phyloP scores from a whole-genome alignment of 2,797 vertebrate genomes.

The Trichosurus vulpecula region DNA sequence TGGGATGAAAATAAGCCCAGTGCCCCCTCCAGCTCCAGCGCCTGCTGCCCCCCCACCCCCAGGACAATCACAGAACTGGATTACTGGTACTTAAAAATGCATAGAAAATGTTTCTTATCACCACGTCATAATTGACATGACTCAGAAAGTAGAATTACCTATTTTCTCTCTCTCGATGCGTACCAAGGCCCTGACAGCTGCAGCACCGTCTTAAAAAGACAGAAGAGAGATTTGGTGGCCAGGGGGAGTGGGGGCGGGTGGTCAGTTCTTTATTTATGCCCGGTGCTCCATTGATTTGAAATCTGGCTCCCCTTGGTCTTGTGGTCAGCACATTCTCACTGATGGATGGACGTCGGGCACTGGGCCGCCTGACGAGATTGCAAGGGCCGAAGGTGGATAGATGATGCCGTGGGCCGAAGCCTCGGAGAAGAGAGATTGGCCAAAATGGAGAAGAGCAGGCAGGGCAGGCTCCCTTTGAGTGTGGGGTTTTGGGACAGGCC shows the following conservation, averaged over 20 bases:
- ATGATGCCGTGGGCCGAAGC: conserved; percentile 83
- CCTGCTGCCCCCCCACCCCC: conserved; percentile 67
- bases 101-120: conserved; percentile 86
- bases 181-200: conserved; percentile 80
- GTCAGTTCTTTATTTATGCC: conserved; percentile 86
- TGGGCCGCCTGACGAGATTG: conserved; percentile 83
- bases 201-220: conserved; percentile 74
- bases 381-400: conserved; percentile 85
- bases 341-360: conserved; percentile 87
- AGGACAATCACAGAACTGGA: conserved; percentile 81
- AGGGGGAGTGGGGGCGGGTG: conserved; percentile 44
- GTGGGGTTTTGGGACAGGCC: background rate
- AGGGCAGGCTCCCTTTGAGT: background rate
- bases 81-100: conserved; percentile 86
- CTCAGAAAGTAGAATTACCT: conserved; percentile 86
- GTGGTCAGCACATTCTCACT: conserved; percentile 85
- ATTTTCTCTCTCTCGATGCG: conserved; percentile 80
- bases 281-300: conserved; percentile 87
- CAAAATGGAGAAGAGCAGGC: background rate
- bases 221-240: background rate
- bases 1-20: conserved; percentile 58
- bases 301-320: conserved; percentile 86
- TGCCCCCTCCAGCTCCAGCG: conserved; percentile 62
- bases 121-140: conserved; percentile 86
- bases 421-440: conserved; percentile 77